These are phyloP conservation scores for Lepus timidus DNA, from an alignment of 2,113 vertebrate species.

Conservation along the genomic window DNA sequence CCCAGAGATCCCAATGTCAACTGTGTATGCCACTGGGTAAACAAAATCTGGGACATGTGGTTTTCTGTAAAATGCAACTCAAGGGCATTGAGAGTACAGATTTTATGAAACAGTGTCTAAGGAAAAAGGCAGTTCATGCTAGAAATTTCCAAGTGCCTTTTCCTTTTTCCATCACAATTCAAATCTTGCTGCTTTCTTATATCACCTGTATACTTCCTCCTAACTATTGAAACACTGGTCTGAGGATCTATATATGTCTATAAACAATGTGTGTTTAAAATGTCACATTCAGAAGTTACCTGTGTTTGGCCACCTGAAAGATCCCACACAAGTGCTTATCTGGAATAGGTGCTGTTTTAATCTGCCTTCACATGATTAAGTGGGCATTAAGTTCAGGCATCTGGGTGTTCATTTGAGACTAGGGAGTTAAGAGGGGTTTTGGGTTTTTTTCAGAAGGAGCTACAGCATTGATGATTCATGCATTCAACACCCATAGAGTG, in stretches of 20 bases:
- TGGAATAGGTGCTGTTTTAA: background rate
- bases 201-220: background rate
- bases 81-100: too few species aligned
- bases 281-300: background rate
- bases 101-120: background rate
- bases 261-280: background rate
- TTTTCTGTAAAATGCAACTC: background rate
- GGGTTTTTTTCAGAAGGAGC: background rate
- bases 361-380: background rate
- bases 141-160: too few species aligned
- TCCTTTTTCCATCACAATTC: background rate
- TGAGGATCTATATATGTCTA: background rate
- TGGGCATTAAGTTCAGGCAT: background rate
- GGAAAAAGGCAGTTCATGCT: too few species aligned
- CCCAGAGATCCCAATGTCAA: background rate
- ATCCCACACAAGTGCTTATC: background rate
- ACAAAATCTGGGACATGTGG: background rate
- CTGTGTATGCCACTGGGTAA: background rate
- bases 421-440: background rate
- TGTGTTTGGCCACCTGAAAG: background rate
- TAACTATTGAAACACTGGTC: too few species aligned
- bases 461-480: too few species aligned
- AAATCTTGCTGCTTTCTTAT: background rate
- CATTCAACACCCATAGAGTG: accelerated
- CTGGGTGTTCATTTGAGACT: background rate